Evolutionary conservation across 2,888 invertebrate species (phyloP).

Genomic region (Callyntrura sp.): DNA sequence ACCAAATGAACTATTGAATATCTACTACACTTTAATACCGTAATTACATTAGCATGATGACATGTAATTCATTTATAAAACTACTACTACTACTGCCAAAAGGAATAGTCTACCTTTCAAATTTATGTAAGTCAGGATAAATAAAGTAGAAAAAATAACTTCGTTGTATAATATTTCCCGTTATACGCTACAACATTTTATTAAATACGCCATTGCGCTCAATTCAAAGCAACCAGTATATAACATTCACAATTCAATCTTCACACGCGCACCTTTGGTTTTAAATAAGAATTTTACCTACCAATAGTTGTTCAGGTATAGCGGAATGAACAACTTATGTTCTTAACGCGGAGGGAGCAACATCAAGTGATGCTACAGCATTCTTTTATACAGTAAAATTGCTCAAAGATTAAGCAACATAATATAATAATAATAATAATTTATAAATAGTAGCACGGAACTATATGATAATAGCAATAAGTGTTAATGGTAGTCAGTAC

Average conservation of each 20-base stretch:
- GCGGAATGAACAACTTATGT: background rate
- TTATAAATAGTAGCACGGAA: constrained; percentile 5
- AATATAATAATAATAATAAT: too few species aligned
- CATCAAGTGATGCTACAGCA: background rate
- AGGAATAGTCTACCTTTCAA: too few species aligned
- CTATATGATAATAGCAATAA: background rate
- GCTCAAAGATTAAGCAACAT: too few species aligned
- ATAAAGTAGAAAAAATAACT: background rate
- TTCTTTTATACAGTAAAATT: background rate
- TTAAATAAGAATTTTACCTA: background rate
- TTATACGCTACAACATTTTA: constrained; percentile 38
- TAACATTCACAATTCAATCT: too few species aligned
- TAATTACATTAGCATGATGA: too few species aligned
- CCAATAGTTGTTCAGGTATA: background rate
- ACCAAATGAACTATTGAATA: constrained; percentile 8
- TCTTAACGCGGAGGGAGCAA: background rate
- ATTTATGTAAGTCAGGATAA: too few species aligned
- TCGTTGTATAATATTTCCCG: too few species aligned
- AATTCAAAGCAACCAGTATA: too few species aligned
- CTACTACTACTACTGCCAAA: too few species aligned
- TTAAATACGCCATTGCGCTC: constrained; percentile 8
- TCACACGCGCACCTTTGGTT: too few species aligned
- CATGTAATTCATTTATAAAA: too few species aligned
- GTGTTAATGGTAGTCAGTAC: background rate
- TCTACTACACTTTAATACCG: too few species aligned